phyloP scores from a whole-genome alignment of 1,140 invertebrate species.

The Cheumatopsyche charites region DNA sequence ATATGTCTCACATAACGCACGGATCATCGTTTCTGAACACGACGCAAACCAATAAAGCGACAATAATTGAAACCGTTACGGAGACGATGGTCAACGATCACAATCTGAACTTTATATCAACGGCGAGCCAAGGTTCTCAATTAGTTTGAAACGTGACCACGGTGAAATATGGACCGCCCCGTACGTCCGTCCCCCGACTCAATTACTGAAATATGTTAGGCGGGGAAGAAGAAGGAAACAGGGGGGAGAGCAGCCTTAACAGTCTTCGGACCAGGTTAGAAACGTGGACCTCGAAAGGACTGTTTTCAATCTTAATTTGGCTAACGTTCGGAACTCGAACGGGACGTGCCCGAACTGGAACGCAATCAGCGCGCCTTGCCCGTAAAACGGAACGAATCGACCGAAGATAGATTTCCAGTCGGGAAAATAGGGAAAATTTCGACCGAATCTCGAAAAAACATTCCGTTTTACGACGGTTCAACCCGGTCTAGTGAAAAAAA shows the following conservation, averaged over 20 bases:
- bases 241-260: not conserved
- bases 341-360: conserved; percentile 1
- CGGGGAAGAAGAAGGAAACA: conserved; percentile 23
- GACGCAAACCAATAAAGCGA: conserved; percentile 1
- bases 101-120: conserved; percentile 46
- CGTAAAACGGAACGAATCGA: conserved; percentile 9
- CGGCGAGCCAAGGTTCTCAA: conserved; percentile 43
- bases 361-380: conserved; percentile 4
- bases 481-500: not conserved
- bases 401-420: not conserved
- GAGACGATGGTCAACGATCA: conserved; percentile 37
- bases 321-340: conserved; percentile 15
- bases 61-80: conserved; percentile 21
- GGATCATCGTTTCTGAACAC: not conserved
- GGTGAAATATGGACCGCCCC: conserved; percentile 22
- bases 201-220: conserved; percentile 47
- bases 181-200: conserved; percentile 33
- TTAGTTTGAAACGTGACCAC: conserved; percentile 48
- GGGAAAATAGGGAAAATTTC: not conserved
- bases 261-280: not conserved
- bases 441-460: conserved; percentile 1
- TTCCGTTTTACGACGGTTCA: conserved; percentile 5
- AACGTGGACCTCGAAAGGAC: conserved; percentile 13
- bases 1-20: no score
- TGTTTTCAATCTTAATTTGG: conserved; percentile 46